Evolutionary conservation across 1,140 invertebrate genomes (phyloP).

Genomic region (Drosophila baimaii): DNA sequence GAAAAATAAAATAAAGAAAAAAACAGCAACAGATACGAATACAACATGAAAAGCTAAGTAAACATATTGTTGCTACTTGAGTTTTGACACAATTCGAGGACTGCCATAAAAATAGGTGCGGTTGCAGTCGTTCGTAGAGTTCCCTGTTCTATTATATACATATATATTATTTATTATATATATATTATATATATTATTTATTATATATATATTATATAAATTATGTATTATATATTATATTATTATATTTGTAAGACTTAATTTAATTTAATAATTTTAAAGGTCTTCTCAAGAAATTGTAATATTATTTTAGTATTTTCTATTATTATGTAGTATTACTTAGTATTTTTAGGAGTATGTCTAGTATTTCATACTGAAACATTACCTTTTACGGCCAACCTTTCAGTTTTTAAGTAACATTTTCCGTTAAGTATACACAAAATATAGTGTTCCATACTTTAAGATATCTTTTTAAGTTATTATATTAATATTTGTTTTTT

Average conservation of each 20-base stretch:
- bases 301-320: background rate
- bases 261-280: too few species aligned
- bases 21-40: conserved; percentile 25
- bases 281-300: background rate
- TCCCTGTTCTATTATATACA: background rate
- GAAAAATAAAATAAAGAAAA: background rate
- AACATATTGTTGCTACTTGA: conserved; percentile 67
- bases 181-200: too few species aligned
- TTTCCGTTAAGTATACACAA: too few species aligned
- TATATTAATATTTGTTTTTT: background rate
- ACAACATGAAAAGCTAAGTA: conserved; percentile 47
- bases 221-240: too few species aligned
- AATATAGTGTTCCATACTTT: too few species aligned
- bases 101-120: conserved; percentile 19
- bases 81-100: conserved; percentile 71
- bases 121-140: conserved; percentile 14
- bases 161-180: too few species aligned
- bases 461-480: too few species aligned
- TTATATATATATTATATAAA: too few species aligned
- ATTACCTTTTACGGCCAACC: background rate
- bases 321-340: background rate
- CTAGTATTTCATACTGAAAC: too few species aligned
- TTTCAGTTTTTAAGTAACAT: too few species aligned
- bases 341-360: too few species aligned
- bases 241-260: too few species aligned